phyloP scores from a whole-genome alignment of 2,113 vertebrate genomes.

The Theropithecus gelada region DNA sequence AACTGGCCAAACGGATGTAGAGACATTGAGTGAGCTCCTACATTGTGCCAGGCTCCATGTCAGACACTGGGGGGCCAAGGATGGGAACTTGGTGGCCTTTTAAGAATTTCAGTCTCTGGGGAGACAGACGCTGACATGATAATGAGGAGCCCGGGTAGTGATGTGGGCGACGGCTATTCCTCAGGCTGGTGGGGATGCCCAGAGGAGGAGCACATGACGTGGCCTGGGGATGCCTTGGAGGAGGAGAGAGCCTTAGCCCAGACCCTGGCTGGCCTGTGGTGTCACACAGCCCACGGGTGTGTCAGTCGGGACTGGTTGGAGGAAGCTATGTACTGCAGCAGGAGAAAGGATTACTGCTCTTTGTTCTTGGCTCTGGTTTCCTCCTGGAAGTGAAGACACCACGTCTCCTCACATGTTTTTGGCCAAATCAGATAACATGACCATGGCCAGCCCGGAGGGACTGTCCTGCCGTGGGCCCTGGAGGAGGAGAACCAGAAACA shows the following conservation, averaged over 20 bases:
- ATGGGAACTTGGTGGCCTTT: not conserved
- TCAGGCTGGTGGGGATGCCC: not conserved
- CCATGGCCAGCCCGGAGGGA: too few species aligned
- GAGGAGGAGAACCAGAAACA: not conserved
- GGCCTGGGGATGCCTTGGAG: not conserved
- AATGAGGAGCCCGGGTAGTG: not conserved
- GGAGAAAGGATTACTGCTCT: not conserved
- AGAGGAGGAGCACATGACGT: not conserved
- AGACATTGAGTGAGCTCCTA: not conserved
- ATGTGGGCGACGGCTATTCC: accelerated
- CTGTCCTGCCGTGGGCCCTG: not conserved
- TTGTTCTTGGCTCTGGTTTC: not conserved
- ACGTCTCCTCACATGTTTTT: not conserved
- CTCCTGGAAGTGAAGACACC: not conserved
- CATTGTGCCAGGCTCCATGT: not conserved
- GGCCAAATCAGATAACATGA: not conserved
- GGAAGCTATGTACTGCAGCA: not conserved
- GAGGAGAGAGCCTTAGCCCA: not conserved
- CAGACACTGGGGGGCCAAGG: not conserved
- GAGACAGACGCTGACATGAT: not conserved
- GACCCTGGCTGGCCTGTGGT: accelerated
- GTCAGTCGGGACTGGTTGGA: too few species aligned
- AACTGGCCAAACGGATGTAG: not conserved
- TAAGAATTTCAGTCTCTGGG: not conserved
- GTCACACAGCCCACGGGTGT: accelerated